Evolutionary conservation across 2,888 invertebrate species (phyloP), one percentile per base, ranked within the genome.

Genomic region (Podabrus alpinus): DNA sequence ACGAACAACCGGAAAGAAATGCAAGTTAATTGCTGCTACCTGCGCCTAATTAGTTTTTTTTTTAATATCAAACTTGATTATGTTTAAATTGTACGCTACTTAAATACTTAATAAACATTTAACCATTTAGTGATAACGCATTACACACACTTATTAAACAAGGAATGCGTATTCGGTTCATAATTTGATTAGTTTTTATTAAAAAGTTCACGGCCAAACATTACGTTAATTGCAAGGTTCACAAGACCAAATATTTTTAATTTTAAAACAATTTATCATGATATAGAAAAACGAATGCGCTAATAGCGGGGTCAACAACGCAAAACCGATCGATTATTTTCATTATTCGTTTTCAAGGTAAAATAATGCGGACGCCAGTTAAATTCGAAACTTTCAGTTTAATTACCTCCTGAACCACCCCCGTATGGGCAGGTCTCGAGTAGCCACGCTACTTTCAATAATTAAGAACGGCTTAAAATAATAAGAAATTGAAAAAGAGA

Each of bases 111-210:
- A 9, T 24, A 24, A 24, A 24, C 9, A 9, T 24, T 24, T 45
- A 45, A 45, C 45, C n/a, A n/a, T 45, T 45, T 45, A 45, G 45
- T 45, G 45, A 45, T 45, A 45, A 45, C 45, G 45, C 45, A 45
- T 45, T 45, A 45, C 45, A 45, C 45, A 45, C 45, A n/a, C n/a
- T n/a, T 5, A 45, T 45, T 45, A 45, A 45, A 45, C 62, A n/a
- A 64, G 15, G 62, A 64, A 64, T 64, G 62, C 62, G 62, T 64
- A 64, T 25, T 67, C 16, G 24, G 16, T 59, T 21, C 71, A 21
- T 24, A 71, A 66, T 66, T 59, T 59, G 66, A 71, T 71, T 71
- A 66, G 60, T 71, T 60, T 71, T 66, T 60, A 71, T 71, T 71
- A 67, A 61, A 66, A 71, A 66, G 62, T 64, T 64, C 45, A 45